Evolutionary conservation across 2,797 vertebrate species (phyloP).

Genomic region (Sebastes jordani): DNA sequence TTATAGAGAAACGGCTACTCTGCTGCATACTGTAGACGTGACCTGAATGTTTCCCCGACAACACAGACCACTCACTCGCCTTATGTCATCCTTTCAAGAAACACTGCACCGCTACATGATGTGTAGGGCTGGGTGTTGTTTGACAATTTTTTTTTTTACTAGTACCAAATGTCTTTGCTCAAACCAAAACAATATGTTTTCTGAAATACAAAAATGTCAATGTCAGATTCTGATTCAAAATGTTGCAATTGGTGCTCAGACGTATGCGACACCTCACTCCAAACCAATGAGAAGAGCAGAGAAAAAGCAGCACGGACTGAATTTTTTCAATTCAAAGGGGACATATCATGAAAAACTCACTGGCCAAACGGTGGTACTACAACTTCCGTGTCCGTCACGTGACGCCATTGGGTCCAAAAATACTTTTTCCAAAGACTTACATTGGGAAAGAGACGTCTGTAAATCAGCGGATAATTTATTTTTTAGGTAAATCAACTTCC

Average conservation of each 20-base stretch:
- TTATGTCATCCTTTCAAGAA: conserved; percentile 15
- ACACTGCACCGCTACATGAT: not conserved
- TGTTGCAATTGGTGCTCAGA: not conserved
- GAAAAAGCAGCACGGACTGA: not conserved
- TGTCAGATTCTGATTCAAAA: not conserved
- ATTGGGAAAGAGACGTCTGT: too few relatives aligned
- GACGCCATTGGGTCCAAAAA: too few relatives aligned
- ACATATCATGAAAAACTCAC: not conserved
- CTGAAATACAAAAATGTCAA: not conserved
- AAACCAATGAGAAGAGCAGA: not conserved
- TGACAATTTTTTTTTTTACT: not conserved
- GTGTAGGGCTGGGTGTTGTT: not conserved
- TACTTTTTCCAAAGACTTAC: too few relatives aligned
- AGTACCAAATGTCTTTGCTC: not conserved
- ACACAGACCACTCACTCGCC: conserved; percentile 25
- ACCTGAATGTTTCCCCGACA: conserved; percentile 20
- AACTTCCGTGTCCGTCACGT: too few relatives aligned
- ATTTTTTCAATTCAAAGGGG: not conserved
- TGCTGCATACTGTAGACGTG: conserved; percentile 19
- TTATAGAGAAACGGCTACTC: conserved; percentile 2
- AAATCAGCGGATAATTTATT: too few relatives aligned
- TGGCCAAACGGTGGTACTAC: not conserved
- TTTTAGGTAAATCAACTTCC: too few relatives aligned
- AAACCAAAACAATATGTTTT: not conserved
- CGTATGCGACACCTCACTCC: not conserved